Evolutionary conservation across 2,888 invertebrate genomes (phyloP).

Genomic region (Nephrocerus scutellatus): DNA sequence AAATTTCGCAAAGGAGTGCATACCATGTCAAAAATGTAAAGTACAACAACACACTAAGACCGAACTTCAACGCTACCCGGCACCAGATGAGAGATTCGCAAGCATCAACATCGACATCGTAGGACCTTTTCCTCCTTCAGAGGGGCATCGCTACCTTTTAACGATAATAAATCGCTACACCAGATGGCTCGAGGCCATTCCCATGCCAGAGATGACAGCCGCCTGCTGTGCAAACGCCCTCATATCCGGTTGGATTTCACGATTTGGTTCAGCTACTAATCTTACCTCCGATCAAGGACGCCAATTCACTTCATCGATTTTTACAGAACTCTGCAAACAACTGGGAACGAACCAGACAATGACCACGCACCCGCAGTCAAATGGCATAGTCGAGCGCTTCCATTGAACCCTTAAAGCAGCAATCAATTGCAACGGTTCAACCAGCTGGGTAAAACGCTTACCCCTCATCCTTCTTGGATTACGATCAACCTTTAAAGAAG

Average conservation of each 20-base stretch:
- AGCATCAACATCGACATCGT: conserved; percentile 6
- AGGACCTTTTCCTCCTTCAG: conserved; percentile 1
- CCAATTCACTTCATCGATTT: conserved; percentile 15
- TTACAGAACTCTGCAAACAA: conserved; percentile 8
- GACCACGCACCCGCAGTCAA: conserved; percentile 13
- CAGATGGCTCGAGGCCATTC: conserved; percentile 6
- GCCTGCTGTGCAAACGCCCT: conserved; percentile 1
- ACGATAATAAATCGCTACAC: conserved; percentile 8
- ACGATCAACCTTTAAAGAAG: conserved; percentile 12
- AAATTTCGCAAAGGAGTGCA: neutral
- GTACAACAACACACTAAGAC: neutral
- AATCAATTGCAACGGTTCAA: conserved; percentile 7
- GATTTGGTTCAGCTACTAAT: conserved; percentile 15
- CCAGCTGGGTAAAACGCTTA: conserved; percentile 13
- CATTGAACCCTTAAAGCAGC: conserved; percentile 9
- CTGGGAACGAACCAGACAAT: conserved; percentile 8
- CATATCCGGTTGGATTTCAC: conserved; percentile 11
- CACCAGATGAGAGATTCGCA: conserved; percentile 5
- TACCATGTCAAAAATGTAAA: conserved; percentile 6
- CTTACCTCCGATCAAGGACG: conserved; percentile 18
- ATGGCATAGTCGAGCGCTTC: conserved; percentile 15
- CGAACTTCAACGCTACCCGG: neutral
- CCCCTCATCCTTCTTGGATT: conserved; percentile 12
- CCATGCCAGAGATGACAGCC: neutral
- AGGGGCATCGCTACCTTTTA: neutral